Conservation (phyloP, 2,113 vertebrate species). For the Psettodes erumei region DNA sequence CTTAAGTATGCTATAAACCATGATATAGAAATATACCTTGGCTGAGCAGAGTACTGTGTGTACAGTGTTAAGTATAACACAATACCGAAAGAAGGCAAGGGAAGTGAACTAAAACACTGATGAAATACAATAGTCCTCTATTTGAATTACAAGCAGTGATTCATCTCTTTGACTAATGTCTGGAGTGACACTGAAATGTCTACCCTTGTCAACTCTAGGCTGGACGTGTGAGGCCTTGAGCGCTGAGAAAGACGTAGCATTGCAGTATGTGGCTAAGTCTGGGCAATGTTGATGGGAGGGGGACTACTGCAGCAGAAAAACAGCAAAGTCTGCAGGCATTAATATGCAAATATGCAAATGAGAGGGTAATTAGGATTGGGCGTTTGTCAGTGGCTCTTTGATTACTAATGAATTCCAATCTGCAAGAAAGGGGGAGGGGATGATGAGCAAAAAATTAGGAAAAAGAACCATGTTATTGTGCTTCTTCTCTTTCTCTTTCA, state of each 20-base stretch:
- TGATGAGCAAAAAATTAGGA: constrained; percentile 66
- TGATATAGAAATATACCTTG: constrained; percentile 6
- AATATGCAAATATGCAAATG: constrained; percentile 90
- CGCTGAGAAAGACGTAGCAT: constrained; percentile 45
- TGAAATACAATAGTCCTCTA: neutral
- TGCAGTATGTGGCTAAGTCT: constrained; percentile 56
- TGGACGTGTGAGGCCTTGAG: constrained; percentile 36
- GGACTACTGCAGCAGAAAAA: constrained; percentile 82
- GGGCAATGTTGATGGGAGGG: constrained; percentile 57
- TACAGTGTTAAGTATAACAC: neutral
- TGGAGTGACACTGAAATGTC: constrained; percentile 32
- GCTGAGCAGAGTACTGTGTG: neutral
- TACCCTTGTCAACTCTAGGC: constrained; percentile 37
- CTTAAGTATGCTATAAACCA: neutral
- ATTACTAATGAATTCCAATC: constrained; percentile 88
- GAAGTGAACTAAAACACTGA: neutral
- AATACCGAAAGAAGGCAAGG: neutral
- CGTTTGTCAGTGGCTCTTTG: constrained; percentile 86
- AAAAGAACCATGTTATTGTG: constrained; percentile 62
- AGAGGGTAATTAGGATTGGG: constrained; percentile 86
- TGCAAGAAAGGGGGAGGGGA: constrained; percentile 81
- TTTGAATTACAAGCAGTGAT: constrained; percentile 18
- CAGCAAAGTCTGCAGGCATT: constrained; percentile 86
- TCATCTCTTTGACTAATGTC: constrained; percentile 25
- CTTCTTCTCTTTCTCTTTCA: constrained; percentile 27